A percentile compares a stretch with the other conserved stretches of the same genome.
These are phyloP conservation scores for Listronotus bonariensis DNA, from an alignment of 1,140 invertebrate species.

Conservation along the genomic window DNA sequence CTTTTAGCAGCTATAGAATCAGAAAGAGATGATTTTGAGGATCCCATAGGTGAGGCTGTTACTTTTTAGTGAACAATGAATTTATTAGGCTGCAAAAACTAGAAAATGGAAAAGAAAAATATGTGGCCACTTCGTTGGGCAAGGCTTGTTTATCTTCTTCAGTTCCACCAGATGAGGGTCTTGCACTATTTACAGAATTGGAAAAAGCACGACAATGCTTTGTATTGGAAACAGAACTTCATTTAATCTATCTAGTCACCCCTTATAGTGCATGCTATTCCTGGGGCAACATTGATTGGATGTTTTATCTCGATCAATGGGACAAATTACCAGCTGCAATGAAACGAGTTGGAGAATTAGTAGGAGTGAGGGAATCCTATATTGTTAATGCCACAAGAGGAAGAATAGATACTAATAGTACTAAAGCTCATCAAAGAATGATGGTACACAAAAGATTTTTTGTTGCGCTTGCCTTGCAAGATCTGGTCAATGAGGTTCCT, in stretches of 20 bases:
- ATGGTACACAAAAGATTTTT: constrained; percentile 78
- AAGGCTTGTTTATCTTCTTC: constrained; percentile 91
- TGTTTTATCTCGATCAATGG: constrained; percentile 84
- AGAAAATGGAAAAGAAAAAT: constrained; percentile 59
- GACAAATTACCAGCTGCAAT: constrained; percentile 77
- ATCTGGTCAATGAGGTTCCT: constrained; percentile 90
- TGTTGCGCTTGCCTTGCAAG: constrained; percentile 87
- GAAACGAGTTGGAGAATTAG: constrained; percentile 85
- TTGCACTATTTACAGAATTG: constrained; percentile 87
- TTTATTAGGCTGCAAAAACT: constrained; percentile 60
- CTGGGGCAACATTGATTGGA: constrained; percentile 85
- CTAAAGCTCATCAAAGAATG: constrained; percentile 43
- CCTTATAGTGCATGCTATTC: constrained; percentile 81
- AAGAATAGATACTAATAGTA: constrained; percentile 43
- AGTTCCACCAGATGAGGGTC: constrained; percentile 88
- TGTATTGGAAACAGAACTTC: constrained; percentile 92
- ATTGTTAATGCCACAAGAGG: constrained; percentile 80
- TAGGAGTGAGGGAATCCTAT: constrained; percentile 90
- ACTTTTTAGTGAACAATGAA: constrained; percentile 63
- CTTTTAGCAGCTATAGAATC: constrained; percentile 40
- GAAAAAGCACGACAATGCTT: constrained; percentile 87
- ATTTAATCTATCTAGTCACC: constrained; percentile 92
- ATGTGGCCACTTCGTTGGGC: constrained; percentile 84
- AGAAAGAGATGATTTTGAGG: constrained; percentile 27
- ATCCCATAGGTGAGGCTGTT: constrained; percentile 52